These are phyloP conservation scores for Carassius gibelio DNA, from an alignment of 2,113 vertebrate genomes.

Conservation along the genomic window DNA sequence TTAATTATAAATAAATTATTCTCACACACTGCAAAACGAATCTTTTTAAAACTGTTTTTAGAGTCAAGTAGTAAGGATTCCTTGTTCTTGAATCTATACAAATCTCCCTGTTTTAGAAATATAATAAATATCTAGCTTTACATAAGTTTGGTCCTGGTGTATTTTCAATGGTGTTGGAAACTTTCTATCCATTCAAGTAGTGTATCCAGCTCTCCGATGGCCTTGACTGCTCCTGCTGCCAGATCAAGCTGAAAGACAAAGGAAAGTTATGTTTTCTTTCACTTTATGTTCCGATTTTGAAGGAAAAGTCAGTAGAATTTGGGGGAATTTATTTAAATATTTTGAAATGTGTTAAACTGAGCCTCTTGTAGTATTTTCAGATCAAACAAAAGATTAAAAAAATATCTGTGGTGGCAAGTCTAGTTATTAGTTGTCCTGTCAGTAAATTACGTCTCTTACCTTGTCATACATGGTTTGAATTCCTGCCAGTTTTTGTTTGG, in stretches of 20 bases:
- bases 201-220: constrained; percentile 86
- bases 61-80: neutral
- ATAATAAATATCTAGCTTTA: neutral
- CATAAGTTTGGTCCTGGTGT: neutral
- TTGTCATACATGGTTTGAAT: constrained; percentile 64
- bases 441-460: constrained; percentile 60
- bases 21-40: neutral
- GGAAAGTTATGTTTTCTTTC: no score
- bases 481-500: constrained; percentile 61
- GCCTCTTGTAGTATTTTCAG: neutral
- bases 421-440: neutral
- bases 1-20: constrained; percentile 4
- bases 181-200: constrained; percentile 85
- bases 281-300: no score
- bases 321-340: neutral
- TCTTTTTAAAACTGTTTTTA: neutral
- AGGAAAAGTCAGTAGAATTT: neutral
- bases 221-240: constrained; percentile 79
- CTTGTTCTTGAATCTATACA: neutral
- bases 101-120: neutral
- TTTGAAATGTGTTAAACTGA: neutral
- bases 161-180: constrained; percentile 38
- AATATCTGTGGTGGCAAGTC: neutral
- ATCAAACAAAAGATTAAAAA: neutral
- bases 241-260: constrained; percentile 76